These are phyloP conservation scores for Drosophila pruinosa DNA, from an alignment of 1,140 invertebrate species.

Conservation along the genomic window DNA sequence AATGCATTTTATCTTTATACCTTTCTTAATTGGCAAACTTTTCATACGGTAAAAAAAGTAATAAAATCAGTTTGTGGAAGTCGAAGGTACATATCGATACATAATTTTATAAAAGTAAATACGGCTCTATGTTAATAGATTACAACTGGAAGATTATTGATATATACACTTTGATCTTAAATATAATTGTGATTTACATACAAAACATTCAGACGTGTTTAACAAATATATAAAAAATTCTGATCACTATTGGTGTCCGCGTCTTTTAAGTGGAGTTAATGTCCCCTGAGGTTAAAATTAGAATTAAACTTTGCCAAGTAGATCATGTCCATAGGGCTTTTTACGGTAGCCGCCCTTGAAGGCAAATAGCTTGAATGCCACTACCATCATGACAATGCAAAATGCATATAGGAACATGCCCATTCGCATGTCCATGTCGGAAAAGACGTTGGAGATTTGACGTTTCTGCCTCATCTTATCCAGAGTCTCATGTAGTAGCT, in stretches of 20 bases:
- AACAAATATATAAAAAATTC: conserved; percentile 22
- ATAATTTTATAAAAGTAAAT: conserved; percentile 60
- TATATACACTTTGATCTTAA: conserved; percentile 68
- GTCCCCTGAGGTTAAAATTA: not conserved
- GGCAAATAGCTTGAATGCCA: conserved; percentile 91
- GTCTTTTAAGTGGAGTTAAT: conserved; percentile 19
- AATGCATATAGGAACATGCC: conserved; percentile 89
- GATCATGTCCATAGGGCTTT: conserved; percentile 87
- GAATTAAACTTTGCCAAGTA: conserved; percentile 86
- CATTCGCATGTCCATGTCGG: conserved; percentile 89
- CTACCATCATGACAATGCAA: conserved; percentile 87
- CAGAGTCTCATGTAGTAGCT: conserved; percentile 48
- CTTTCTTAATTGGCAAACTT: not conserved
- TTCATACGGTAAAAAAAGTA: not conserved
- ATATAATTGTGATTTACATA: conserved; percentile 45
- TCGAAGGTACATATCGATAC: conserved; percentile 11
- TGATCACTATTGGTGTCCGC: conserved; percentile 36
- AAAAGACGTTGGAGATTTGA: conserved; percentile 85
- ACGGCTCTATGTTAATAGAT: conserved; percentile 8
- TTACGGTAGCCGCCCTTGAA: conserved; percentile 87
- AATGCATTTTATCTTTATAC: not conserved
- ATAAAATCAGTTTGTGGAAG: not conserved
- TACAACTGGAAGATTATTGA: conserved; percentile 66
- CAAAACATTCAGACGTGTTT: conserved; percentile 41
- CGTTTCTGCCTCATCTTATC: conserved; percentile 75